phyloP scores from a whole-genome alignment of 2,888 invertebrate species.

The Drosophila algonquin region DNA sequence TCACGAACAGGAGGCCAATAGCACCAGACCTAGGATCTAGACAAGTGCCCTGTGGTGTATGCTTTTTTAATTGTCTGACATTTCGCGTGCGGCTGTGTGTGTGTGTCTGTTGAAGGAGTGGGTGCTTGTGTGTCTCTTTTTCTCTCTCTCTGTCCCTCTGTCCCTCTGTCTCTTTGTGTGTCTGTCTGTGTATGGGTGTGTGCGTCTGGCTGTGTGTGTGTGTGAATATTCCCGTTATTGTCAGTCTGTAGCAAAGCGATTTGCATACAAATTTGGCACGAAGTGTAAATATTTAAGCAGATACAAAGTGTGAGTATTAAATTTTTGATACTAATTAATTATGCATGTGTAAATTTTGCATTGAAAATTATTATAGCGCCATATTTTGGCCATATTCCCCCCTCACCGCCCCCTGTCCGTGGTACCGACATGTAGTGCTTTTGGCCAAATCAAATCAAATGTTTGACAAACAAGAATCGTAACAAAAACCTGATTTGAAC shows the following conservation, averaged over 20 bases:
- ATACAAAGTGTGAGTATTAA: conserved; percentile 83
- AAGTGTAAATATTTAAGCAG: conserved; percentile 82
- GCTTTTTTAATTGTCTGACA: conserved; percentile 74
- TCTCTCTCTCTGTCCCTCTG: not conserved
- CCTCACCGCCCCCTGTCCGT: not conserved
- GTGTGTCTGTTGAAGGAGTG: no score
- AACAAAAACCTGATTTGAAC: conserved; percentile 10
- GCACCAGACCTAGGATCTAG: not conserved
- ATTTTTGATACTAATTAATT: conserved; percentile 84
- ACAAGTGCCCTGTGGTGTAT: conserved; percentile 44
- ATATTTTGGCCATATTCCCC: conserved; percentile 60
- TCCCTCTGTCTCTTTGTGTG: conserved; percentile 8
- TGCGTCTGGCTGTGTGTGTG: conserved; percentile 30
- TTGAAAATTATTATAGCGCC: conserved; percentile 78
- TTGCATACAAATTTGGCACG: conserved; percentile 83
- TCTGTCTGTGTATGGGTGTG: conserved; percentile 6
- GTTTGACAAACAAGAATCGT: conserved; percentile 63
- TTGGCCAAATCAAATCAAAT: conserved; percentile 64
- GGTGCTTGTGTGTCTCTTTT: not conserved
- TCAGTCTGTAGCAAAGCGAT: conserved; percentile 81
- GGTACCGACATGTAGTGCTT: conserved; percentile 4
- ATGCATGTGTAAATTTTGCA: conserved; percentile 83
- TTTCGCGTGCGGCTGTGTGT: conserved; percentile 56
- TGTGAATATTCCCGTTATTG: conserved; percentile 55
- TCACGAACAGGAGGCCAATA: not conserved